Base-by-base conservation (phyloP, 2,113 vertebrate species). In the Chiloscyllium plagiosum region DNA sequence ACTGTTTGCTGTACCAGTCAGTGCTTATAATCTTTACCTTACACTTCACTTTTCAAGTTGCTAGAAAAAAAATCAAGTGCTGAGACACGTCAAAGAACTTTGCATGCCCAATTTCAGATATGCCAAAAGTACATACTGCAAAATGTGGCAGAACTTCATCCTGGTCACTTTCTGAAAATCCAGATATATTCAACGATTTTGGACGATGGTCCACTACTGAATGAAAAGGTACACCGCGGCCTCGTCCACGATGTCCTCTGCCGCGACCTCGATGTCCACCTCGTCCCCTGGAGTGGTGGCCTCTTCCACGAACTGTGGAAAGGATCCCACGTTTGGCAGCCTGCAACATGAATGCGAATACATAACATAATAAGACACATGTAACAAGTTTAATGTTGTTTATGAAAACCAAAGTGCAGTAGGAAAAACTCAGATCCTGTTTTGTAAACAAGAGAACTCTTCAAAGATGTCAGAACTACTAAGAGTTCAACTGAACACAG, bases 91-190 rank as follows among this genome's bases (percentile, higher is more conserved):
- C 56, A 61, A 61, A 61, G 12, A 61, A 61, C 12, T 12, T 12
- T 61, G 56, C 56, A 12, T 61, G 56, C 56, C 56, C 12, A 61
- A 61, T 12, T 61, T 61, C 56, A 61, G 8, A 0, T 47, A 70
- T 8, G 50, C 66, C 95, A 66, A 0, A 96, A 85, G 26, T 96
- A 98, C 98, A 98, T 98, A 99, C 99, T 98, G 99, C 99, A 98
- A 99, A 99, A 96, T 99, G 99, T 96, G 99, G 99, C 96, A 99
- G 98, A 96, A 99, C 97, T 96, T 99, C 98, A 85, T 98, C 98
- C 90, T 98, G 97, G 96, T 99, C 99, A 0, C 97, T 97, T 69
- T 99, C 98, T 0, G 97, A 97, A 96, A 99, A 99, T 0, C 98
- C 98, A 95, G 98, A 98, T 96, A 99, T 99, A 96, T 99, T 98